Evolutionary conservation across 2,113 vertebrate genomes (phyloP).

Genomic region (Haemorhous mexicanus): DNA sequence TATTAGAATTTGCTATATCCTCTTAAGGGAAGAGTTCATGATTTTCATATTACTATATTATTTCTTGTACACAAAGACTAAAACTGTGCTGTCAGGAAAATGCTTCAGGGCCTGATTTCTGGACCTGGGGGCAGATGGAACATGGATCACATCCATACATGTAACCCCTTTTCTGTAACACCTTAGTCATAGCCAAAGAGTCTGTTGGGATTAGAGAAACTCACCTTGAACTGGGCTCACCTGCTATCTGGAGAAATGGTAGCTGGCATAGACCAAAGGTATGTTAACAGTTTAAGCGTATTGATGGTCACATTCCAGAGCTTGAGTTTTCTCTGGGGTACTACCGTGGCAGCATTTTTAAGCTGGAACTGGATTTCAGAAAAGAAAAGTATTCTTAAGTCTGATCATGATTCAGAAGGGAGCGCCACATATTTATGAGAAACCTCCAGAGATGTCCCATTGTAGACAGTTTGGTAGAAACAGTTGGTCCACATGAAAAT

Average conservation of each 20-base stretch:
- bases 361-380: not conserved
- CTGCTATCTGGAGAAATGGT: not conserved
- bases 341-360: accelerated
- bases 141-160: not conserved
- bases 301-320: not conserved
- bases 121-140: not conserved
- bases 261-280: not conserved
- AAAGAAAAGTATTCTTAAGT: not conserved
- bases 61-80: not conserved
- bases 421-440: not conserved
- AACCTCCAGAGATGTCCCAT: not conserved
- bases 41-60: not conserved
- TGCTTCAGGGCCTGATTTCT: not conserved
- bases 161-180: not conserved
- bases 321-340: not conserved
- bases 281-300: not conserved
- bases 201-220: not conserved
- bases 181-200: not conserved
- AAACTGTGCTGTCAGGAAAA: not conserved
- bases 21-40: not conserved
- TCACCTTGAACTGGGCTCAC: not conserved
- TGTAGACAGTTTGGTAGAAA: not conserved
- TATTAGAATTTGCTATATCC: not conserved
- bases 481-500: not conserved
- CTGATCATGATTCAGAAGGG: not conserved